These are phyloP conservation scores for Uloborus plumipes DNA, from an alignment of 2,888 invertebrate species.

Conservation along the genomic window DNA sequence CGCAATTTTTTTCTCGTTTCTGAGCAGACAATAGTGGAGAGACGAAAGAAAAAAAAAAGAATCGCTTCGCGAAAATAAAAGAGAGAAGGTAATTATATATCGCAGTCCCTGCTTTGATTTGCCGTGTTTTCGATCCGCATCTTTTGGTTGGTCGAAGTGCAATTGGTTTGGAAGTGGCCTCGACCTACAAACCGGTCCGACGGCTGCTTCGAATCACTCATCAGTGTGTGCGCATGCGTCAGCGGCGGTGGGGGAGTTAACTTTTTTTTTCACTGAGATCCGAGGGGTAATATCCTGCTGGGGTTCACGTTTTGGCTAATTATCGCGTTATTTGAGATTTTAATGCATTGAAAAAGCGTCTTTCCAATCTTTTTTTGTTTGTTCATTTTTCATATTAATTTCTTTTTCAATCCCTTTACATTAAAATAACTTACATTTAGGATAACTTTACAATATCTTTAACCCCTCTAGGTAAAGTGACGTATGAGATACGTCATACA, in stretches of 20 bases:
- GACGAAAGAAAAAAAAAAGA: conserved; percentile 15
- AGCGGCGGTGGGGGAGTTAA: conserved; percentile 33
- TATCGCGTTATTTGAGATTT: conserved; percentile 5
- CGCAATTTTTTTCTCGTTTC: background rate
- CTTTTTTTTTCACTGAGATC: conserved; percentile 28
- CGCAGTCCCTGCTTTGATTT: conserved; percentile 5
- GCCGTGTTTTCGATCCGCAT: conserved; percentile 21
- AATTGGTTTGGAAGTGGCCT: conserved; percentile 24
- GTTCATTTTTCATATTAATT: too few species aligned
- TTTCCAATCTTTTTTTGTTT: too few species aligned
- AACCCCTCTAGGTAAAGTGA: too few species aligned
- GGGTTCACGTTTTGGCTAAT: conserved; percentile 23
- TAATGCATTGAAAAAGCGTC: too few species aligned
- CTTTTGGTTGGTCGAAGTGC: conserved; percentile 45
- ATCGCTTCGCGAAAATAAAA: conserved; percentile 23
- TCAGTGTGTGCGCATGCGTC: conserved; percentile 32
- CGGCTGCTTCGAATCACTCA: conserved; percentile 29
- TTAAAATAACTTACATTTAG: too few species aligned
- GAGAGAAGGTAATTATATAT: conserved; percentile 35
- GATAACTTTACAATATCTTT: too few species aligned
- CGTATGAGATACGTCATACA: too few species aligned
- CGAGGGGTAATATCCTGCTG: conserved; percentile 20
- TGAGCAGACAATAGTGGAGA: background rate
- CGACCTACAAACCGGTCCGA: conserved; percentile 57
- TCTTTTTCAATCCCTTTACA: too few species aligned